Conservation (phyloP, 1,140 invertebrate genomes). For the Bombus superbus region DNA sequence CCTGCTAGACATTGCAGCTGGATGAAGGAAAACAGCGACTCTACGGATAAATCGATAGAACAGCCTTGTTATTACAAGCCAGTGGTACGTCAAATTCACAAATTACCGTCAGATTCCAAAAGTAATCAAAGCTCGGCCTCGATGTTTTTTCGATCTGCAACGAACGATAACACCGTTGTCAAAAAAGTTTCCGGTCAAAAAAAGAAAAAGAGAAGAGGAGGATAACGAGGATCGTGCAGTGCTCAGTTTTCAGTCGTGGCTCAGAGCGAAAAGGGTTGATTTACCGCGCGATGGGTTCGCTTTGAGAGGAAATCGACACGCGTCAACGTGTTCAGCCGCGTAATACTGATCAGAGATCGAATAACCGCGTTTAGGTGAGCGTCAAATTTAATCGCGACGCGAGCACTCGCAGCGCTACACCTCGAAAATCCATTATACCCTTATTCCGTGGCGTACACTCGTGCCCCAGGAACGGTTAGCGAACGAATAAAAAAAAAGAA, state of each 20-base stretch:
- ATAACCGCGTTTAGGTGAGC: constrained; percentile 51
- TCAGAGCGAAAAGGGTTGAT: not conserved
- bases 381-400: constrained; percentile 55
- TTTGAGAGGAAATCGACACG: constrained; percentile 42
- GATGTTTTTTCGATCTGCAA: not conserved
- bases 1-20: not conserved
- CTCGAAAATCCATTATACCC: constrained; percentile 57
- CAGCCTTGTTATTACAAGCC: not conserved
- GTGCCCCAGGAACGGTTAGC: constrained; percentile 10
- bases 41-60: not conserved
- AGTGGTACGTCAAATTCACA: not conserved
- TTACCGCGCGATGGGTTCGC: not conserved
- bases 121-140: not conserved
- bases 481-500: not conserved
- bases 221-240: no score
- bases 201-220: not conserved
- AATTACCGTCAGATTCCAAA: not conserved
- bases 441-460: not conserved
- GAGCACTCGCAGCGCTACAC: not conserved
- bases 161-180: not conserved
- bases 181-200: not conserved
- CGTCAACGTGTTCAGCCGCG: constrained; percentile 34
- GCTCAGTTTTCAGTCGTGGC: not conserved
- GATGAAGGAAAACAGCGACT: not conserved
- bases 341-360: constrained; percentile 33